phyloP scores from a whole-genome alignment of 2,113 vertebrate species.

The Furnarius figulus region DNA sequence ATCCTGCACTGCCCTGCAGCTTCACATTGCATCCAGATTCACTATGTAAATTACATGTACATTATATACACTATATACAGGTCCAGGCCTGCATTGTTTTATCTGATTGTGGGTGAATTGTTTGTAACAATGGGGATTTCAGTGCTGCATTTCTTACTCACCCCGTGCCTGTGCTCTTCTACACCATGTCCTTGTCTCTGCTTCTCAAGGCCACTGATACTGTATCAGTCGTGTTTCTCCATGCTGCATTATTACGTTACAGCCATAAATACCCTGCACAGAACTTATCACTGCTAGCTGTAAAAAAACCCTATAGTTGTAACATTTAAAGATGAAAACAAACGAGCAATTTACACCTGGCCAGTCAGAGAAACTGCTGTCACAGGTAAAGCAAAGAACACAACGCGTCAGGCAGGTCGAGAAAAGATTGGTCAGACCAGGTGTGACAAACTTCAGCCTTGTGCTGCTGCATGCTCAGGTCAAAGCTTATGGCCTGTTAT shows the following conservation, averaged over 20 bases:
- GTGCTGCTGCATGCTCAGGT: too few species aligned
- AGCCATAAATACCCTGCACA: background rate
- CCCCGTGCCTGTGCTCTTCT: background rate
- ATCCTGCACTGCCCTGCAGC: background rate
- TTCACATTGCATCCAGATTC: background rate
- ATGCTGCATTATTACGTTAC: background rate
- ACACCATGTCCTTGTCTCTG: background rate
- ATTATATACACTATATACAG: background rate
- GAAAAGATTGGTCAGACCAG: background rate
- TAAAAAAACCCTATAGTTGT: background rate
- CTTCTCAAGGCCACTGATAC: background rate
- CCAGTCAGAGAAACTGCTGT: background rate
- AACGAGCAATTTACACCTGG: background rate
- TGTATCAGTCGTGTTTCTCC: background rate
- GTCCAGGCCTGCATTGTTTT: background rate
- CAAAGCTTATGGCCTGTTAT: background rate
- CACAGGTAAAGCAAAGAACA: background rate
- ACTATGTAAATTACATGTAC: background rate
- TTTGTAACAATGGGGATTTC: background rate
- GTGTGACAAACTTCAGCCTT: background rate
- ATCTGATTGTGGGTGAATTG: background rate
- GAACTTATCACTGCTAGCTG: background rate
- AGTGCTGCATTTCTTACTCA: background rate
- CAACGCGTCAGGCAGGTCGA: background rate
- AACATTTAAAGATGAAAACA: background rate